Conservation (phyloP, 2,797 vertebrate genomes). For the Iguana delicatissima region DNA sequence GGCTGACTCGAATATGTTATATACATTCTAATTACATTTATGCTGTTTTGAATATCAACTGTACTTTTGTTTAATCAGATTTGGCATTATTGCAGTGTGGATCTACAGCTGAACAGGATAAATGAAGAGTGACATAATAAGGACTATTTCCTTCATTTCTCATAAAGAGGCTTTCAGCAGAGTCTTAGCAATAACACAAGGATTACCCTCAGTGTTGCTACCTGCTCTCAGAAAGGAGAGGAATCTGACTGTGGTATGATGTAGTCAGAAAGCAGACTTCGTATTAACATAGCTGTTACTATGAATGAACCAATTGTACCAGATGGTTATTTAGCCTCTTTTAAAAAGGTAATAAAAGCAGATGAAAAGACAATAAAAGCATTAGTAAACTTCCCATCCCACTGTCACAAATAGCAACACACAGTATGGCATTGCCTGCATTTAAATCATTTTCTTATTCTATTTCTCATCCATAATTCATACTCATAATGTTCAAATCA, state of each 20-base stretch:
- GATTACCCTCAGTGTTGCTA: neutral
- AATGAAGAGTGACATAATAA: constrained; percentile 27
- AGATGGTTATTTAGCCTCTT: neutral
- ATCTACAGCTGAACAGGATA: neutral
- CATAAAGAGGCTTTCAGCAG: constrained; percentile 14
- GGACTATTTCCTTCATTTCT: constrained; percentile 4
- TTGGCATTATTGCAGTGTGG: constrained; percentile 12
- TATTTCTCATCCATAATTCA: neutral
- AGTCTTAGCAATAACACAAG: constrained; percentile 4
- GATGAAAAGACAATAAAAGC: neutral
- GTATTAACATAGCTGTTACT: neutral
- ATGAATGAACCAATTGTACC: neutral
- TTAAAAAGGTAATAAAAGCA: neutral
- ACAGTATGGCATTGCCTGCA: neutral
- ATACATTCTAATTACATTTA: constrained; percentile 16
- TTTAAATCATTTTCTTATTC: neutral
- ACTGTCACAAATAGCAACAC: neutral
- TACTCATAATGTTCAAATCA: neutral
- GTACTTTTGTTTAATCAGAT: neutral
- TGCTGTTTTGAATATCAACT: neutral
- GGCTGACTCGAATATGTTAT: neutral
- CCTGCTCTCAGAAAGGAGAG: neutral
- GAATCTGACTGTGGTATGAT: too few relatives aligned
- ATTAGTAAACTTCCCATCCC: neutral
- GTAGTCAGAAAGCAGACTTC: neutral